Conservation (phyloP, 2,113 vertebrate genomes). For the Cettia cetti region DNA sequence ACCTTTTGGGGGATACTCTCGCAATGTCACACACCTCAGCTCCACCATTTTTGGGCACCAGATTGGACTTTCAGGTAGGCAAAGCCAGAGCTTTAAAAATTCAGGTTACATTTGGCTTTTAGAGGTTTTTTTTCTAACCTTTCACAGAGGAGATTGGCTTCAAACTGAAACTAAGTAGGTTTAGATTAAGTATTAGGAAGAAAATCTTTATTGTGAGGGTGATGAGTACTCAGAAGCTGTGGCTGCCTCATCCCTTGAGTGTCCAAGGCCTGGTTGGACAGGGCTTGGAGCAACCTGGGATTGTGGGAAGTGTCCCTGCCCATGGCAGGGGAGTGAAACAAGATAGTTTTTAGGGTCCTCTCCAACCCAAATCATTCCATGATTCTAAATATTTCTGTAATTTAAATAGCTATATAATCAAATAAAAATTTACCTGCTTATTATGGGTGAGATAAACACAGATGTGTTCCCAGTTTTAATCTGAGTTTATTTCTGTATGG, state of each 20-base stretch:
- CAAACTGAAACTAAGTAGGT: not conserved
- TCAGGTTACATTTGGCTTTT: not conserved
- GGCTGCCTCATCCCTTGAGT: not conserved
- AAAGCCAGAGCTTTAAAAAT: not conserved
- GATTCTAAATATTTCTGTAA: not conserved
- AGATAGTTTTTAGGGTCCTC: not conserved
- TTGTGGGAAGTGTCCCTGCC: not conserved
- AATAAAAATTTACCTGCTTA: not conserved
- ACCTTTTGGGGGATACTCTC: constrained; percentile 92
- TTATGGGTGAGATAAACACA: not conserved
- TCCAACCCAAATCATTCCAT: not conserved
- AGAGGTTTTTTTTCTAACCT: not conserved
- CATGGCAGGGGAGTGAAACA: not conserved
- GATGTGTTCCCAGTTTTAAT: not conserved
- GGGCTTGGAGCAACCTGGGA: not conserved
- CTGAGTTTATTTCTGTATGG: not conserved
- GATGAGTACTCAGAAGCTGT: not conserved
- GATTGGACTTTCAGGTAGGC: constrained; percentile 87
- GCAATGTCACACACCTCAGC: constrained; percentile 93
- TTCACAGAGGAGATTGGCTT: not conserved
- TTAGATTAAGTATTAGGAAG: not conserved
- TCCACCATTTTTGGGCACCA: constrained; percentile 91
- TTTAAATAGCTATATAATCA: not conserved
- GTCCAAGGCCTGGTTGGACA: not conserved
- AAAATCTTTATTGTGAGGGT: not conserved